These are phyloP conservation scores for Platalea minor DNA, from an alignment of 2,797 vertebrate genomes.

Conservation along the genomic window DNA sequence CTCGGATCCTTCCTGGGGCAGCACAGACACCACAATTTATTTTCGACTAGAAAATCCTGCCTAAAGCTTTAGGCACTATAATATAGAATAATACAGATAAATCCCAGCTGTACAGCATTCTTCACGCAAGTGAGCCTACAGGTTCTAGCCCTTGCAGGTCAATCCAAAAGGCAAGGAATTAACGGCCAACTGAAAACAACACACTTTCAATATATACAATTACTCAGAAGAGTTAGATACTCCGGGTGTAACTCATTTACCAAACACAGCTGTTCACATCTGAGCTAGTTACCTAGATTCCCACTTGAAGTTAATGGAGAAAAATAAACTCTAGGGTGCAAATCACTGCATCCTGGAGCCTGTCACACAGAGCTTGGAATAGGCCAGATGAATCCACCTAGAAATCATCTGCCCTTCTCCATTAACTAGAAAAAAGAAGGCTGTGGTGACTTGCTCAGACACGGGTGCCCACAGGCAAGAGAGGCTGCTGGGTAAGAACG, in stretches of 20 bases:
- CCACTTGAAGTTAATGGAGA: background rate
- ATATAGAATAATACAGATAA: background rate
- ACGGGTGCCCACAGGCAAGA: background rate
- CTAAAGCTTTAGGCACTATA: slow-evolving; percentile 17
- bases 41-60: background rate
- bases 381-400: background rate
- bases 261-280: background rate
- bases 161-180: background rate
- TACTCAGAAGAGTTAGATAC: background rate
- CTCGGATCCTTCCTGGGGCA: background rate
- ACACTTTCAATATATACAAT: background rate
- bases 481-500: background rate
- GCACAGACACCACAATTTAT: background rate
- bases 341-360: background rate
- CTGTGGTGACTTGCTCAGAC: background rate
- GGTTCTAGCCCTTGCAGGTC: background rate
- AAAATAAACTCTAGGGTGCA: background rate
- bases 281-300: background rate
- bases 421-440: background rate
- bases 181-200: background rate
- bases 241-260: background rate
- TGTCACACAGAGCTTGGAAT: background rate
- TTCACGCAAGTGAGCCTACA: background rate
- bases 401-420: background rate
- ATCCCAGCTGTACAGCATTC: background rate